Evolutionary conservation across 2,797 vertebrate species (phyloP).

Genomic region (Prionace glauca): DNA sequence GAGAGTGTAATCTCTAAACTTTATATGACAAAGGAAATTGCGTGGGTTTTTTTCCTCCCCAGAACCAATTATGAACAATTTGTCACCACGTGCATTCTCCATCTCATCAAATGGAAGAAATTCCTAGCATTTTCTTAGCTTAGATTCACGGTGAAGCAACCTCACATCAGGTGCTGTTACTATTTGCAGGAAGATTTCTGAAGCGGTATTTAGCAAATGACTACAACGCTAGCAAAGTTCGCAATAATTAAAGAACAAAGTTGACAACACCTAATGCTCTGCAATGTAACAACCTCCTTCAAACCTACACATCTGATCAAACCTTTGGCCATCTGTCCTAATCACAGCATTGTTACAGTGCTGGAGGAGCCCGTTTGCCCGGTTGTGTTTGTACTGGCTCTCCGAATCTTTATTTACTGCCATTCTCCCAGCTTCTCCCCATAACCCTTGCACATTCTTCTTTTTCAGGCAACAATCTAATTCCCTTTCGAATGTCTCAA

Average conservation of each 20-base stretch:
- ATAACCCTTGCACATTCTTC: too few species aligned
- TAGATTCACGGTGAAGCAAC: neutral
- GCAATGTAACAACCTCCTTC: neutral
- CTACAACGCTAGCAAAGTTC: neutral
- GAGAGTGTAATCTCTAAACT: neutral
- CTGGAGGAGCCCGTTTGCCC: too few species aligned
- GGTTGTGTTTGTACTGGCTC: too few species aligned
- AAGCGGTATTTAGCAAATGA: conserved; percentile 5
- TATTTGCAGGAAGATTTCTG: neutral
- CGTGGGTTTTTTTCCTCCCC: neutral
- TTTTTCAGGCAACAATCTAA: too few species aligned
- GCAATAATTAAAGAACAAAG: neutral
- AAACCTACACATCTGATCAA: neutral
- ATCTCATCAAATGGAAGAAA: neutral
- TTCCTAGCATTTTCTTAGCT: neutral
- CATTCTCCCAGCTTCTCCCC: too few species aligned
- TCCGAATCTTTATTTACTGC: too few species aligned
- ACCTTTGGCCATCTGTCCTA: neutral
- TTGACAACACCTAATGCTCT: neutral
- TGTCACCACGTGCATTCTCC: neutral
- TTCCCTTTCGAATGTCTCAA: too few species aligned
- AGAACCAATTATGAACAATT: neutral
- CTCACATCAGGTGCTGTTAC: neutral
- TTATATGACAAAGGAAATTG: neutral
- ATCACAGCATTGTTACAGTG: too few species aligned